Evolutionary conservation across 2,113 vertebrate genomes (phyloP), one percentile per base, ranked within the genome.

Genomic region (Acinonyx jubatus): DNA sequence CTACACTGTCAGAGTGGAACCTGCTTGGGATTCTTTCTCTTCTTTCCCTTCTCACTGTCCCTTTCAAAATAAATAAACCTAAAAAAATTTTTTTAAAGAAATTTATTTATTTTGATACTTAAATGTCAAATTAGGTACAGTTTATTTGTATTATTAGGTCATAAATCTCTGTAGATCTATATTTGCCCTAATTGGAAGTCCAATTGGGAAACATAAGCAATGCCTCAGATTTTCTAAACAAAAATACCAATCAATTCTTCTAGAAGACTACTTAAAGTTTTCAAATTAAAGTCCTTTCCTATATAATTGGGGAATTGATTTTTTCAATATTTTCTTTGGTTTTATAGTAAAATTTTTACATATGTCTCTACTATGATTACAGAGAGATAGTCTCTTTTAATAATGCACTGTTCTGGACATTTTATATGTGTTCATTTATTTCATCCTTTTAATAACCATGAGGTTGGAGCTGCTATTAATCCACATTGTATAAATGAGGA

Each of bases 291-390:
- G 16, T 52, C 10, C 61, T 73, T 95, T 80, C 4, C 31, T 69
- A 19, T 89, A 38, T 96, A 66, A 94, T 88, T 95, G 96, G 38
- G 95, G 66, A 89, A 96, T 97, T 76, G 71, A 27, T 87, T 92
- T 97, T 97, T 96, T 33, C 93, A 95, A 33, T 92, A 90, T 92
- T 98, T 97, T 96, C 85, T 66, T 97, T 98, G 97, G 96, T 96
- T 96, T 90, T 93, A 81, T 96, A 97, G 89, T 96, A 98, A 98
- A 98, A 97, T 94, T 87, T 96, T 71, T 91, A 31, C 8, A 29
- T 19, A 4, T 61, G 7, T 36, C 38, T 97, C 36, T 97, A 81
- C 65, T 95, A 19, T 38, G 9, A 93, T 50, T 94, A 82, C 41
- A 97, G 23, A 50, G 80, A 93, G 45, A 81, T 96, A 74, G 96